Base-by-base conservation (phyloP, 2,888 invertebrate genomes). In the Dicyrtomina minuta region DNA sequence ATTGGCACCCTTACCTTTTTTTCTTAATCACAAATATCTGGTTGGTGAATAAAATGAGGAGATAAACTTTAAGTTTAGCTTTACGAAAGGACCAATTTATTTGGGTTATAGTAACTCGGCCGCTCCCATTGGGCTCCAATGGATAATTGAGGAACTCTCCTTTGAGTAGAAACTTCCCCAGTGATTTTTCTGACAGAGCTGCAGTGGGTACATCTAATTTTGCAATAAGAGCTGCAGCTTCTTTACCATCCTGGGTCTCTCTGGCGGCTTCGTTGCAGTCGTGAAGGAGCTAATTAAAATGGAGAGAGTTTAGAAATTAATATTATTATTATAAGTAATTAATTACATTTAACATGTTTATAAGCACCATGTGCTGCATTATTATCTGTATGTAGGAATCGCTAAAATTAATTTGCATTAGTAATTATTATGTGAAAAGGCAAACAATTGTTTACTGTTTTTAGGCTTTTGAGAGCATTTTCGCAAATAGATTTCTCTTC, bases 241-340 rank as follows among this genome's bases (percentile, higher is more conserved):
- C 76, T 22, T 74, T 72, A 12, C 73, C 73, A 62, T 76, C 76
- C 74, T 84, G 84, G 79, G 80, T 90, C 79, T 87, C 88, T 78
- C 92, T 87, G 1, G 97, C 96, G 49, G 92, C 96, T 82, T 97
- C 96, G 83, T 98, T 96, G 82, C 97, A 97, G 79, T 92, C 90
- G 13, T 87, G 87, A 39, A 95, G 96, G 79, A 93, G 88, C 88
- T 90, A 79, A 44, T 15, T 12, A 39, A 10, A 53, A 53, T 12
- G 43, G 13, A 43, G 13, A 43, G 10, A 13, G 43, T 12, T 43
- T 43, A 12, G 13, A 43, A 43, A 43, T 12, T 12, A 43, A 43
- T 43, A 12, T 43, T 12, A 43, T 43, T 43, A 43, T 10, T 12
- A 43, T 12, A 43, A 43, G 13, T 43, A 13, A 43, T 12, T 43